A percentile compares a stretch with the other conserved stretches of the same genome.
These are phyloP conservation scores for Clivina fossor DNA, from an alignment of 2,888 invertebrate genomes.

Conservation along the genomic window DNA sequence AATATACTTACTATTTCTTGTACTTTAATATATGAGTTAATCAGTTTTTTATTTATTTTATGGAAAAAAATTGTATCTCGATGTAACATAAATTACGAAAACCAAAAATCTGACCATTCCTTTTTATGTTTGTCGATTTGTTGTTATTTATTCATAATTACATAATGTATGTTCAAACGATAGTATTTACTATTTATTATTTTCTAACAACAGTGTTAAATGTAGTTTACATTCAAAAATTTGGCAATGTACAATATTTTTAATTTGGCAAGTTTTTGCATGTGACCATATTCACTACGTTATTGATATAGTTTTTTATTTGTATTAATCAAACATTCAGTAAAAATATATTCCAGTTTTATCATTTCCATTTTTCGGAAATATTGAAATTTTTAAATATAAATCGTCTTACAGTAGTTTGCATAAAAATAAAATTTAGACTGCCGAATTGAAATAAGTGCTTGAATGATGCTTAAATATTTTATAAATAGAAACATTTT, in stretches of 20 bases:
- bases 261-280: too few species aligned
- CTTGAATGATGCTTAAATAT: not conserved
- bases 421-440: slow-evolving; percentile 19
- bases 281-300: too few species aligned
- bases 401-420: slow-evolving; percentile 26
- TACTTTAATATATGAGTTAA: not conserved
- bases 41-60: not conserved
- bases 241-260: too few species aligned
- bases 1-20: too few species aligned
- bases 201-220: slow-evolving; percentile 6
- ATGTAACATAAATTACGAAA: not conserved
- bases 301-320: too few species aligned
- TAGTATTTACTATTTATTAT: slow-evolving; percentile 22
- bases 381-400: too few species aligned
- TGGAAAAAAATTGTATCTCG: not conserved
- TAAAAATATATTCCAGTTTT: too few species aligned
- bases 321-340: too few species aligned
- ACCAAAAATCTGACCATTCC: slow-evolving; percentile 15
- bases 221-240: too few species aligned
- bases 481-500: slow-evolving; percentile 13
- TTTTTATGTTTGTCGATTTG: too few species aligned
- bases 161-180: slow-evolving; percentile 8
- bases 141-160: slow-evolving; percentile 24
- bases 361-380: too few species aligned
- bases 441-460: slow-evolving; percentile 7